These are phyloP conservation scores for Bolinopsis microptera DNA, from an alignment of 37 sponge, comb jelly and placozoan genomes.

Conservation along the genomic window DNA sequence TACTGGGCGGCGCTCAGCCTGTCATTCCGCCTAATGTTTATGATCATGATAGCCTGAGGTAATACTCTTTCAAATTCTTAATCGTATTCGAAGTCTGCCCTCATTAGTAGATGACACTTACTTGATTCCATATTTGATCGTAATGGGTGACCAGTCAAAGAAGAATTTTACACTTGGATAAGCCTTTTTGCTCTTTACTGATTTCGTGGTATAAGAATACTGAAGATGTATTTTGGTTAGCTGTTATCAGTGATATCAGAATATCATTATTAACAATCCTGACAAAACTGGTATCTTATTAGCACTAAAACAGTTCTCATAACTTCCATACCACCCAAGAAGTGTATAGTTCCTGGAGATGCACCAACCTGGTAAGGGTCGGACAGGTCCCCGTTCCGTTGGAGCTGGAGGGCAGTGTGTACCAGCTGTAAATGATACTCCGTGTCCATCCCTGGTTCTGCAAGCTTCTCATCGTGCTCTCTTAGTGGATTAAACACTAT, in stretches of 20 bases:
- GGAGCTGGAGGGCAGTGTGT: background rate
- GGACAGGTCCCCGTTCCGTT: background rate
- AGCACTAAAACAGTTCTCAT: too few relatives aligned
- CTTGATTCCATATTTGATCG: constrained; percentile 17
- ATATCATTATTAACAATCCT: too few relatives aligned
- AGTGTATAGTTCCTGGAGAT: too few relatives aligned
- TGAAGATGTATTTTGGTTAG: background rate
- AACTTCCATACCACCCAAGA: too few relatives aligned
- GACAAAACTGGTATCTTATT: too few relatives aligned
- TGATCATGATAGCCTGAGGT: too few relatives aligned
- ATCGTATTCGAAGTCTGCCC: too few relatives aligned
- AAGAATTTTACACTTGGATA: background rate
- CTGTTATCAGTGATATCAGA: background rate
- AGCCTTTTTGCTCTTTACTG: background rate
- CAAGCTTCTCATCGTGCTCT: background rate
- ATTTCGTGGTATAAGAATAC: background rate
- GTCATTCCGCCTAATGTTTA: too few relatives aligned
- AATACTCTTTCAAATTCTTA: too few relatives aligned
- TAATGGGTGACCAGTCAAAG: constrained; percentile 35
- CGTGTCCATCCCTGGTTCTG: background rate
- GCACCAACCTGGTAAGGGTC: constrained; percentile 29
- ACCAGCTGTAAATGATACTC: constrained; percentile 43
- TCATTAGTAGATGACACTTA: too few relatives aligned
- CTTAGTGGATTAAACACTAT: background rate
- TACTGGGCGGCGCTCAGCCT: too few relatives aligned